Percentiles rank a stretch among this genome's conserved stretches.
phyloP scores from a whole-genome alignment of 2,888 invertebrate genomes.

The Dendrolimus pini region DNA sequence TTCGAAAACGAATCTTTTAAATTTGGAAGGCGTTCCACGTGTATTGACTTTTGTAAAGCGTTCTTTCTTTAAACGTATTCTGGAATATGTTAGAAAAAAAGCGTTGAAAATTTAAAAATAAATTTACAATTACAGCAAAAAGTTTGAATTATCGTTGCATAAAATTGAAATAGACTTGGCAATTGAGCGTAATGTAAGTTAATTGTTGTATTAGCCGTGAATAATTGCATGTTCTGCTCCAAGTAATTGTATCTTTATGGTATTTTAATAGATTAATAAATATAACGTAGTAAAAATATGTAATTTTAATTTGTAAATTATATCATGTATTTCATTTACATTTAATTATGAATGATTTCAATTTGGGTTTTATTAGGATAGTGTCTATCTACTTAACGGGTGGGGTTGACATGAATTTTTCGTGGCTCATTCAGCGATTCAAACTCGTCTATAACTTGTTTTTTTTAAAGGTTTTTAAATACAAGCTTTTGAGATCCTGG shows the following conservation, averaged over 20 bases:
- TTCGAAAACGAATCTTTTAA: conserved; percentile 48
- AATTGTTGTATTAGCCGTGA: conserved; percentile 42
- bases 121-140: neutral
- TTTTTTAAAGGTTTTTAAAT: too few species aligned
- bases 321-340: too few species aligned
- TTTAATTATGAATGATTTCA: too few species aligned
- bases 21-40: conserved; percentile 61
- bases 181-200: conserved; percentile 37
- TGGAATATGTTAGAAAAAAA: neutral
- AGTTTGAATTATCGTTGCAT: conserved; percentile 25
- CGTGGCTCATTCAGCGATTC: too few species aligned
- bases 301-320: too few species aligned
- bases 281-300: too few species aligned
- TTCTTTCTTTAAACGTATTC: conserved; percentile 24
- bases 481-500: too few species aligned
- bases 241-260: neutral
- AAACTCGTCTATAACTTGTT: too few species aligned
- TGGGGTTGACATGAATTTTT: too few species aligned
- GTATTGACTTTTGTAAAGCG: conserved; percentile 44
- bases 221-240: conserved; percentile 28
- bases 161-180: conserved; percentile 45
- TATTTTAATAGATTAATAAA: neutral
- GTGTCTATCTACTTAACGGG: too few species aligned
- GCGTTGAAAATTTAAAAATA: conserved; percentile 13
- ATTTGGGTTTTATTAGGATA: too few species aligned